Conservation (phyloP, 2,797 vertebrate genomes). For the Argya squamiceps region DNA sequence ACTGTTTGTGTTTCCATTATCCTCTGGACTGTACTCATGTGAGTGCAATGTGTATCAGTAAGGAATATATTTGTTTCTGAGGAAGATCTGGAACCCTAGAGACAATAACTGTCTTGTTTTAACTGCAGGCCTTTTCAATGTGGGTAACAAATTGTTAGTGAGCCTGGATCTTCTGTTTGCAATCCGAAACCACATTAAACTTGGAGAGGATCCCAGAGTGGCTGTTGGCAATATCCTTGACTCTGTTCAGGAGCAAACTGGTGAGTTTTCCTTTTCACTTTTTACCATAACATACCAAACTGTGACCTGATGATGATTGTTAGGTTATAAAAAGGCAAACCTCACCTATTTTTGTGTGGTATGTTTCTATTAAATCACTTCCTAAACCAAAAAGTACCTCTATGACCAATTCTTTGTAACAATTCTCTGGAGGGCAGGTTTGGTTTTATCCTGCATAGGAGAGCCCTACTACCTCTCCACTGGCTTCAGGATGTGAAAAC, state of each 20-base stretch:
- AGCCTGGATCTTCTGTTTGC: slow-evolving; percentile 93
- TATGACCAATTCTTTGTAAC: neutral
- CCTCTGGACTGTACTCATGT: accelerated
- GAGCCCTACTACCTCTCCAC: neutral
- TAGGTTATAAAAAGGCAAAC: neutral
- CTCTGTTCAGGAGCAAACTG: slow-evolving; percentile 78
- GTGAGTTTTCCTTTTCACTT: slow-evolving; percentile 53
- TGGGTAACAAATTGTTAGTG: slow-evolving; percentile 93
- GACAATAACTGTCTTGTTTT: slow-evolving; percentile 21
- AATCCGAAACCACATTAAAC: slow-evolving; percentile 87
- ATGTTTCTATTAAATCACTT: neutral
- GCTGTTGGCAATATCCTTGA: slow-evolving; percentile 76
- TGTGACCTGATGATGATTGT: neutral
- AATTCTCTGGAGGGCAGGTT: neutral
- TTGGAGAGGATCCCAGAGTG: slow-evolving; percentile 85
- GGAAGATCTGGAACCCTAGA: neutral
- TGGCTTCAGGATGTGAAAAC: neutral
- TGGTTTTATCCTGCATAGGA: neutral
- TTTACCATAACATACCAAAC: neutral
- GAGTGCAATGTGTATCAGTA: neutral
- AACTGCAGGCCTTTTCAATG: slow-evolving; percentile 91
- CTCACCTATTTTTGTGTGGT: neutral
- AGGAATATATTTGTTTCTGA: neutral
- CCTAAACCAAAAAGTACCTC: neutral
- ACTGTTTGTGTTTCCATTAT: neutral